Evolutionary conservation across 2,113 vertebrate species (phyloP).

Genomic region (Arenaria interpres): DNA sequence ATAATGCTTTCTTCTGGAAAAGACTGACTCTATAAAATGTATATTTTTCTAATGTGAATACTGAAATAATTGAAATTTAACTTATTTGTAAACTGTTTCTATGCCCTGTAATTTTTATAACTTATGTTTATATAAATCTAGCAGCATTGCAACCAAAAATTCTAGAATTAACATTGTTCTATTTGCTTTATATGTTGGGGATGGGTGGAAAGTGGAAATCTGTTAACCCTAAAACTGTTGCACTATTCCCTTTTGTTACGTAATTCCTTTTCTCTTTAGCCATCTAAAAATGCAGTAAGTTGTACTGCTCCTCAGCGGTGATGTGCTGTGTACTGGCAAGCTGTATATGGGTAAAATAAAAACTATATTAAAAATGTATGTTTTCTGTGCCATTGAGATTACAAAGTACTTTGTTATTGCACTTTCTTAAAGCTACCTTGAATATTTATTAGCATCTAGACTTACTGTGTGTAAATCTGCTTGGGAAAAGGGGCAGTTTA

Average conservation of each 20-base stretch:
- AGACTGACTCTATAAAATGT: conserved; percentile 28
- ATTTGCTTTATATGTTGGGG: conserved; percentile 42
- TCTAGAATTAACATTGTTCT: conserved; percentile 1
- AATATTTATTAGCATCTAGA: background rate
- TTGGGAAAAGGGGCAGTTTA: background rate
- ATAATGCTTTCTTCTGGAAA: conserved; percentile 20
- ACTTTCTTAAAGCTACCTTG: background rate
- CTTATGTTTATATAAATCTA: conserved; percentile 8
- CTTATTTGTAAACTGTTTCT: conserved; percentile 75
- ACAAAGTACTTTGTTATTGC: background rate
- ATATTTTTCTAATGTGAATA: conserved; percentile 79
- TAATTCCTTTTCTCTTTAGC: conserved; percentile 23
- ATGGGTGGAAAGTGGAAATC: background rate
- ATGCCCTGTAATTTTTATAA: conserved; percentile 37
- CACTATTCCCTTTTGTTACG: conserved; percentile 53
- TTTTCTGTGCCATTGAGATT: background rate
- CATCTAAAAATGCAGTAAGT: conserved; percentile 42
- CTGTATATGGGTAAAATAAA: conserved; percentile 63
- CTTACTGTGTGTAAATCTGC: background rate
- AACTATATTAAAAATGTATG: background rate
- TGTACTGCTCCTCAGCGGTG: conserved; percentile 47
- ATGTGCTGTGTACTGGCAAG: conserved; percentile 49
- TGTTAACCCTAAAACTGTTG: conserved; percentile 44
- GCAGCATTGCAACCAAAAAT: conserved; percentile 38
- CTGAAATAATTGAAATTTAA: conserved; percentile 75